phyloP scores from a whole-genome alignment of 2,888 invertebrate genomes.

The Caenorhabditis plicata region DNA sequence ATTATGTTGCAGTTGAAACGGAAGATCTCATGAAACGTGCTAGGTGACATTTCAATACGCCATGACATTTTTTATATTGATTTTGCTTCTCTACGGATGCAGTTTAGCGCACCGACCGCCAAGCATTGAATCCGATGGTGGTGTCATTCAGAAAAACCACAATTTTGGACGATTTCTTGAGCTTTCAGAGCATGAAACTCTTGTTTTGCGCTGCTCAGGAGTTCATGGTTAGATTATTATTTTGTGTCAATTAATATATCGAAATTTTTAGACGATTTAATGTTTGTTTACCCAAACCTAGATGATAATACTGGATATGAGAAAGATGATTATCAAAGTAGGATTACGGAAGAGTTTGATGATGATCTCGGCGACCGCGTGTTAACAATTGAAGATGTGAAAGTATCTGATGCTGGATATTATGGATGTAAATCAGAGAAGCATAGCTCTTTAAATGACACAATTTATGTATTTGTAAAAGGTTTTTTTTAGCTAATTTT shows the following conservation, averaged over 20 bases:
- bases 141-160: constrained; percentile 16
- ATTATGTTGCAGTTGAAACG: too few species aligned
- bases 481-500: too few species aligned
- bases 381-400: constrained; percentile 11
- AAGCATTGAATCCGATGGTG: constrained; percentile 5
- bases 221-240: constrained; percentile 8
- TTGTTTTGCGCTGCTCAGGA: constrained; percentile 22
- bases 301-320: constrained; percentile 11
- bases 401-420: constrained; percentile 32
- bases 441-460: constrained; percentile 23
- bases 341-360: constrained; percentile 4
- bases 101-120: constrained; percentile 18
- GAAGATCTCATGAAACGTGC: too few species aligned
- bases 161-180: constrained; percentile 27
- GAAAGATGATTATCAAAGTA: background rate
- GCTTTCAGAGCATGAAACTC: constrained; percentile 11
- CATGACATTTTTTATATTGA: too few species aligned
- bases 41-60: too few species aligned
- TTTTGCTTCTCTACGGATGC: too few species aligned
- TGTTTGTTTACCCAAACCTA: constrained; percentile 9
- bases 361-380: constrained; percentile 8
- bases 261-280: constrained; percentile 11
- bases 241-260: background rate
- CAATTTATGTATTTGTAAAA: constrained; percentile 34
- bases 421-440: constrained; percentile 24